phyloP scores from a whole-genome alignment of 2,888 invertebrate genomes.

The Calameuta filiformis region DNA sequence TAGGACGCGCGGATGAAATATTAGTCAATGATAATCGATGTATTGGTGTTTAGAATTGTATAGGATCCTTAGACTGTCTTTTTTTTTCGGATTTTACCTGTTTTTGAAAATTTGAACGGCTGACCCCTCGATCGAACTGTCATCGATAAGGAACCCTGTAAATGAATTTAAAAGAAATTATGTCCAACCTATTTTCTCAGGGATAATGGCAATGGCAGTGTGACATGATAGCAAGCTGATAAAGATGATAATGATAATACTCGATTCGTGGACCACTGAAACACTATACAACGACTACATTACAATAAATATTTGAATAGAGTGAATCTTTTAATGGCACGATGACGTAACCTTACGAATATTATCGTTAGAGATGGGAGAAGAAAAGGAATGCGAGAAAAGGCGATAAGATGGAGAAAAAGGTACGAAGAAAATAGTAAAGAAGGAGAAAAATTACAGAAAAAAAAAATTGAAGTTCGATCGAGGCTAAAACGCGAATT shows the following conservation, averaged over 20 bases:
- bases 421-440: conserved; percentile 7
- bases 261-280: conserved; percentile 60
- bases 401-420: neutral
- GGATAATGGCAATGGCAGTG: conserved; percentile 7
- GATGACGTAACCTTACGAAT: neutral
- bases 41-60: neutral
- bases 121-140: too few relatives aligned
- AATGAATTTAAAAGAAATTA: conserved; percentile 4
- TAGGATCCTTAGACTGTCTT: neutral
- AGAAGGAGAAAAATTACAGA: conserved; percentile 8
- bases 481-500: too few relatives aligned
- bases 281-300: conserved; percentile 60
- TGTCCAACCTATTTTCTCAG: too few relatives aligned
- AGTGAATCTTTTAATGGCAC: neutral
- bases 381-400: neutral
- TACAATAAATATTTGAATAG: conserved; percentile 53
- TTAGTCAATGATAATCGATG: conserved; percentile 7
- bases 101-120: too few relatives aligned
- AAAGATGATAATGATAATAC: conserved; percentile 27
- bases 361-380: neutral
- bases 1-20: neutral
- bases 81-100: conserved; percentile 9
- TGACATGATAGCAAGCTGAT: conserved; percentile 8
- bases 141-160: conserved; percentile 20
- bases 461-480: conserved; percentile 23